phyloP scores from a whole-genome alignment of 2,888 invertebrate genomes.

The Endotricha flammealis region DNA sequence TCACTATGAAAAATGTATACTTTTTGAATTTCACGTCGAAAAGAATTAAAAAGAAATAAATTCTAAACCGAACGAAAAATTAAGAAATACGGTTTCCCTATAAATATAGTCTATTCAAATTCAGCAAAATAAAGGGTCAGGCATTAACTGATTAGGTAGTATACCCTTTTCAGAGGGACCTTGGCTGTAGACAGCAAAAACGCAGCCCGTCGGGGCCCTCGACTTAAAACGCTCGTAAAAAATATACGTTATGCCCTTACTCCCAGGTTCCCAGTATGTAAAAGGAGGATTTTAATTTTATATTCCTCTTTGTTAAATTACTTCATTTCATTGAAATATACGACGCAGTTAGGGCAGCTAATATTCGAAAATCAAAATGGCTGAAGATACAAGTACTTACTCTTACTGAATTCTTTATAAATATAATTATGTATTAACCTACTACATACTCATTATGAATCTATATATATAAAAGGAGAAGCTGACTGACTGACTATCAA shows the following conservation, averaged over 20 bases:
- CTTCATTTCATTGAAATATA: background rate
- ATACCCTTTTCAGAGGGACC: conserved; percentile 39
- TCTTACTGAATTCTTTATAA: no score
- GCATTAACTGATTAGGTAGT: conserved; percentile 38
- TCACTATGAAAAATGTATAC: no score
- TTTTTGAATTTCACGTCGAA: no score
- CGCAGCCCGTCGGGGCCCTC: conserved; percentile 26
- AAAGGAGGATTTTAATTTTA: background rate
- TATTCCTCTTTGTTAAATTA: background rate
- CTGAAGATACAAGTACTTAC: no score
- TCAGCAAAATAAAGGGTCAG: conserved; percentile 36
- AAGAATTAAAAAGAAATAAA: no score
- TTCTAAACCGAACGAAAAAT: no score
- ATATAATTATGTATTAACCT: no score
- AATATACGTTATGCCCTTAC: conserved; percentile 9
- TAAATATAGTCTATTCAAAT: conserved; percentile 22
- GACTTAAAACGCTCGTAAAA: conserved; percentile 23
- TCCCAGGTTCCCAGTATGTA: background rate
- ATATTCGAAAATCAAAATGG: no score
- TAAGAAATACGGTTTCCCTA: background rate
- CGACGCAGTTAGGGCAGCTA: no score
- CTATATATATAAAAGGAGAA: no score
- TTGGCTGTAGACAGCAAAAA: conserved; percentile 38
- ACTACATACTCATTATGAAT: no score
- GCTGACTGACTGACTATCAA: no score